phyloP scores from a whole-genome alignment of 2,797 vertebrate genomes.

The Catamblyrhynchus diadema region DNA sequence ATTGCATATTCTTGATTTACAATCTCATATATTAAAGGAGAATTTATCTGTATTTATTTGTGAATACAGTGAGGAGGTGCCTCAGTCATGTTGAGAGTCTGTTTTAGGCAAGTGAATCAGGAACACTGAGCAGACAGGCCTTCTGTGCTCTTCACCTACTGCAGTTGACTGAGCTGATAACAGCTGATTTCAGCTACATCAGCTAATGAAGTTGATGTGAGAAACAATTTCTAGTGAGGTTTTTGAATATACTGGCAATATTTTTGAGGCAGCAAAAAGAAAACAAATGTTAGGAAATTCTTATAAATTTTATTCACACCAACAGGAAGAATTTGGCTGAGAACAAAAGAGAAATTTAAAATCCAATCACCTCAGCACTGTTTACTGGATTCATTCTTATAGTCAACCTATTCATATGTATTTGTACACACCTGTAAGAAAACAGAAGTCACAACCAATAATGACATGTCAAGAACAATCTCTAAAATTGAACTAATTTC shows the following conservation, averaged over 20 bases:
- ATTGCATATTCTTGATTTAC: neutral
- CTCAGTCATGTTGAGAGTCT: neutral
- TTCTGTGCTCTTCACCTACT: accelerated
- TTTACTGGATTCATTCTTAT: neutral
- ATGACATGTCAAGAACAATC: neutral
- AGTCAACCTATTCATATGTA: neutral
- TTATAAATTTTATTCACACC: neutral
- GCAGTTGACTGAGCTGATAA: neutral
- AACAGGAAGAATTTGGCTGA: neutral
- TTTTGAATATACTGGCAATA: neutral
- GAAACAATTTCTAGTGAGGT: neutral
- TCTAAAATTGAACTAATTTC: neutral
- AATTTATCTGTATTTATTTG: neutral
- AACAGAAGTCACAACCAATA: neutral
- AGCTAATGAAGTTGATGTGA: neutral
- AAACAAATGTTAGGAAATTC: neutral
- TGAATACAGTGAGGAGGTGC: neutral
- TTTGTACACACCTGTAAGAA: neutral
- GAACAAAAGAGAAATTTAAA: neutral
- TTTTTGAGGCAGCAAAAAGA: neutral
- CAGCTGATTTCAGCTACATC: neutral
- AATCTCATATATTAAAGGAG: neutral
- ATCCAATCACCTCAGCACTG: neutral
- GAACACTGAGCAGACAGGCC: neutral
- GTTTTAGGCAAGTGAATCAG: neutral